Base-by-base conservation (phyloP, 2,888 invertebrate genomes). In the Keiferia lycopersicella region DNA sequence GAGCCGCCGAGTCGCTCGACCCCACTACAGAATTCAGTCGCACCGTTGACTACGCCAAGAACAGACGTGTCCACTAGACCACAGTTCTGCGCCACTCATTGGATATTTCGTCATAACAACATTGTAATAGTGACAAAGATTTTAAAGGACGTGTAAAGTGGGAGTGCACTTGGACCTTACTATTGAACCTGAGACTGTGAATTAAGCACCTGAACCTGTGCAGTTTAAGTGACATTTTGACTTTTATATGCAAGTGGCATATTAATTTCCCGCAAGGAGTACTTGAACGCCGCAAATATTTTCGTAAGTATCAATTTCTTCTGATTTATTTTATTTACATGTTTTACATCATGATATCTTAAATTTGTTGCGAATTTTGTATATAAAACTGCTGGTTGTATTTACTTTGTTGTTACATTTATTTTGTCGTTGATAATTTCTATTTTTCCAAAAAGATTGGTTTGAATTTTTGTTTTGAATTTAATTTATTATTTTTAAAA, bases 11-110 rank as follows among this genome's bases (percentile, higher is more conserved):
- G 80, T 85, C 84, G 77, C 74, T 74, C 86, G 87, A 87, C 90
- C 91, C 91, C 91, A 86, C 91, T 89, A 90, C 90, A 85, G 83
- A 84, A 77, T 83, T 88, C 81, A 91, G 90, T 91, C 88, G 81
- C 82, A 78, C 87, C 86, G 86, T 79, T 83, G 84, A 82, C 84
- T 75, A 78, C 77, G 75, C 69, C 69, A 76, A 71, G 83, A 75
- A 73, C 76, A 83, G 86, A 85, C 90, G 83, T 80, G 81, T 77
- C 76, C 82, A 79, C 81, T 73, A 74, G 68, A 73, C 75, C 77
- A 77, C 79, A 84, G 79, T 79, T 75, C 77, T 73, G 82, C 82
- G 79, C 75, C 78, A 83, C 79, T 82, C 81, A 82, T 81, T 87
- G 87, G 83, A 86, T 86, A 88, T 91, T 89, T 90, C 91, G 88